phyloP scores from a whole-genome alignment of 1,140 invertebrate species.

The Hyles vespertilio region DNA sequence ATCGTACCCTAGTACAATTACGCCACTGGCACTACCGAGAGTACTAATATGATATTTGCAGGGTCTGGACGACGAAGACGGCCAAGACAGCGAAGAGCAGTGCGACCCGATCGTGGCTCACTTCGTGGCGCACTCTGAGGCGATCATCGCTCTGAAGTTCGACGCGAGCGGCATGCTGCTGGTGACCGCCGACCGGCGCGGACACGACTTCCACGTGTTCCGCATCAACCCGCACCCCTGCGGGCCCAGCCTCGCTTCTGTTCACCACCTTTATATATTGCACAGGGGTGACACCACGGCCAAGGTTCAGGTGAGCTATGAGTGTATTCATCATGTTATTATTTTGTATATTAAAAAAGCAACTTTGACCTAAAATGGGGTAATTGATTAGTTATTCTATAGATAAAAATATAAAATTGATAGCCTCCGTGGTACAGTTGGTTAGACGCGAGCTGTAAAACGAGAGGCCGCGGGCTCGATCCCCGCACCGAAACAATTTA shows the following conservation, averaged over 20 bases:
- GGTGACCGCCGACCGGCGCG: conserved; percentile 94
- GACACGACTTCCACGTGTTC: conserved; percentile 98
- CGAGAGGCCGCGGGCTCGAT: no score
- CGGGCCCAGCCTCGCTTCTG: conserved; percentile 89
- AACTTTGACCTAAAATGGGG: no score
- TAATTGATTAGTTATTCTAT: no score
- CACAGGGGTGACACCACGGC: conserved; percentile 92
- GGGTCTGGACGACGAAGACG: conserved; percentile 77
- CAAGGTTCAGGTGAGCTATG: conserved; percentile 79
- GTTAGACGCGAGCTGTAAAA: no score
- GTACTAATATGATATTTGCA: conserved; percentile 26
- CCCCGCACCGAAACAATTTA: no score
- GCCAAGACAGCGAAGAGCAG: conserved; percentile 71
- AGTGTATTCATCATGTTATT: no score
- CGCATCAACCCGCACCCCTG: conserved; percentile 94
- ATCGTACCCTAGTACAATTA: no score
- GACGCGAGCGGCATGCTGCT: conserved; percentile 94
- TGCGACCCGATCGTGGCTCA: conserved; percentile 90
- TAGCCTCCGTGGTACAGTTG: no score
- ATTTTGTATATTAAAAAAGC: no score
- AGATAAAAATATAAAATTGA: no score
- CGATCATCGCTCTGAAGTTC: conserved; percentile 93
- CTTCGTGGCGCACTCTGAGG: conserved; percentile 95
- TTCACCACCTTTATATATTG: conserved; percentile 97
- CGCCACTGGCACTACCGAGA: no score